Base-by-base conservation (phyloP, 1,140 invertebrate genomes). In the Micrasema longulum region DNA sequence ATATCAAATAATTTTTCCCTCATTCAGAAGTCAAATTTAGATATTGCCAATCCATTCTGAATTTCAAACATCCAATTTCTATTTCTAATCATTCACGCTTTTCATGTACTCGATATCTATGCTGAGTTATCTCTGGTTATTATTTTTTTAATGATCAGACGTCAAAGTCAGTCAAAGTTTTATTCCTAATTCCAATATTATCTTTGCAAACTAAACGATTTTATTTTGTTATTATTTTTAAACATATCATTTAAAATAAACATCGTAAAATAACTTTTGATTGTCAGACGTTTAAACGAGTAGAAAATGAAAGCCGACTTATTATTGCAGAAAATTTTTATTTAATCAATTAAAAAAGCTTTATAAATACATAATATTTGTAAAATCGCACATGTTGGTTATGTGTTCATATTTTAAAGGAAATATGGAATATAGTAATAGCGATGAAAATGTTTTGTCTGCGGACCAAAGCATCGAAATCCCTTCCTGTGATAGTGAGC, bases 401-500 rank as follows among this genome's bases (percentile, higher is more conserved):
- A 14, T 45, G n/a, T 16, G 43, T 45, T 16, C n/a, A 45, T 45
- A 14, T 45, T 45, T 14, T n/a, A 16, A 16, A n/a, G 43, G 43
- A n/a, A 45, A n/a, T 14, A 45, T 14, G 18, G 5, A 45, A 45
- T 14, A n/a, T 14, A 45, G 18, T 45, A 16, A 45, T 45, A 14
- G 11, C 12, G 9, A 22, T 22, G 14, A 53, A 23, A 22, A 53
- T 11, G 22, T 23, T 53, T 53, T 23, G 50, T 22, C 50, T 1
- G 50, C 22, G 22, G 12, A 22, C 22, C 22, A 63, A 23, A 43
- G 12, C 11, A 48, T 65, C 16, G 43, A 60, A 43, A 45, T 66
- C n/a, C 71, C 71, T 1, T 41, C 71, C 11, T 60, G 55, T 14
- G 64, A 67, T 18, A 22, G 50, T 12, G 64, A 67, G 11, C 71